A percentile compares a stretch with the other conserved stretches of the same genome.
Evolutionary conservation across 2,888 invertebrate species (phyloP).

Genomic region (Eudemis profundana): DNA sequence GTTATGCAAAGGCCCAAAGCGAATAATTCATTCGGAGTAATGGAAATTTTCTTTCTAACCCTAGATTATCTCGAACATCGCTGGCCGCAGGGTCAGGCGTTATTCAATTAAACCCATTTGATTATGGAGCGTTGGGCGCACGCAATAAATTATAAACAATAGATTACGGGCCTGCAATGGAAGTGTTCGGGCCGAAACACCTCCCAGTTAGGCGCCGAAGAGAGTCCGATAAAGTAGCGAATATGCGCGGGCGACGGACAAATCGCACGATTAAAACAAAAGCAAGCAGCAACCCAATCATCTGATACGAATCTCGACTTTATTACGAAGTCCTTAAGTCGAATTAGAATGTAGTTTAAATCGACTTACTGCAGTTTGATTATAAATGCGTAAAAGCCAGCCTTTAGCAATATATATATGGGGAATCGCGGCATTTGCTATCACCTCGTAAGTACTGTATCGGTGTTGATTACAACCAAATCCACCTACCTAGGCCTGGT

Average conservation of each 20-base stretch:
- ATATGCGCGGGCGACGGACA: slow-evolving; percentile 16
- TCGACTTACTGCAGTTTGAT: neutral
- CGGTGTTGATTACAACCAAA: neutral
- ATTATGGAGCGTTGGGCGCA: slow-evolving; percentile 20
- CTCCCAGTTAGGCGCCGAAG: slow-evolving; percentile 39
- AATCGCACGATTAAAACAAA: neutral
- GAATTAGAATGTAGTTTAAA: neutral
- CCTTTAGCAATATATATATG: no score
- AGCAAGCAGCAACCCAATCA: neutral
- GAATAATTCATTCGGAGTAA: slow-evolving; percentile 7
- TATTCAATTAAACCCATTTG: slow-evolving; percentile 36
- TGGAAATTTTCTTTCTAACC: slow-evolving; percentile 1
- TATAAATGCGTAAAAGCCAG: no score
- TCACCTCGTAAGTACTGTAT: neutral
- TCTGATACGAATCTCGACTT: neutral
- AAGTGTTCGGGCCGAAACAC: slow-evolving; percentile 30
- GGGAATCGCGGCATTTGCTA: neutral
- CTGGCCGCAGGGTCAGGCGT: slow-evolving; percentile 20
- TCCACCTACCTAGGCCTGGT: no score
- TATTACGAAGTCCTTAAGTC: neutral
- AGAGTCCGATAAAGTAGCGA: slow-evolving; percentile 16
- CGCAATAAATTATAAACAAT: slow-evolving; percentile 36
- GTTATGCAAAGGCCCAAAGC: neutral
- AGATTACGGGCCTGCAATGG: slow-evolving; percentile 35
- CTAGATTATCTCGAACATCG: slow-evolving; percentile 5